Conservation (phyloP, 64 coral and sea anemone species). For the Actinia equina region DNA sequence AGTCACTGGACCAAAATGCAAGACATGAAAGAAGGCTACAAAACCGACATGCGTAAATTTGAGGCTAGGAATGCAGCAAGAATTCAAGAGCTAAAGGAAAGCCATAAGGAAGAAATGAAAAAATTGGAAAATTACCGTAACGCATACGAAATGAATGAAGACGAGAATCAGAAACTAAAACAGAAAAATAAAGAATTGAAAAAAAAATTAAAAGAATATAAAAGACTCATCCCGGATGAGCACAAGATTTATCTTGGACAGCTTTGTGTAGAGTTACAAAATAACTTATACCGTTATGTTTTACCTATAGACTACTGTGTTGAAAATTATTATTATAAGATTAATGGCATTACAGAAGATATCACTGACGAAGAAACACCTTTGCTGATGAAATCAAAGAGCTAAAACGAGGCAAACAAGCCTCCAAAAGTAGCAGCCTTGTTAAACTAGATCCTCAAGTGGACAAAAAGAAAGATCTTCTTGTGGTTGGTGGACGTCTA, state of each 20-base stretch:
- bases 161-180: neutral
- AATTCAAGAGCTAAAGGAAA: neutral
- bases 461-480: neutral
- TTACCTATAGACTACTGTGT: neutral
- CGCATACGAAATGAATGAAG: neutral
- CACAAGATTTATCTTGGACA: neutral
- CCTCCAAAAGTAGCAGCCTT: neutral
- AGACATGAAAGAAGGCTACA: neutral
- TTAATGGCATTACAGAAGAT: neutral
- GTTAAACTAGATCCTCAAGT: slow-evolving; percentile 20
- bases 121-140: neutral
- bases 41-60: neutral
- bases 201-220: neutral
- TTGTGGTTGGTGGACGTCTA: slow-evolving; percentile 19
- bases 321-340: neutral
- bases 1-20: neutral
- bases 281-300: neutral
- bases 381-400: neutral
- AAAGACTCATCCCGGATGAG: neutral
- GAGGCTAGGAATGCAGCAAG: neutral
- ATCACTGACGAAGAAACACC: neutral
- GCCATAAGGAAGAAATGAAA: too few species aligned
- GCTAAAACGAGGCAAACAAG: neutral
- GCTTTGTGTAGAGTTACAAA: neutral
- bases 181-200: neutral